These are phyloP conservation scores for Acronicta psi DNA, from an alignment of 2,888 invertebrate genomes.

Conservation along the genomic window DNA sequence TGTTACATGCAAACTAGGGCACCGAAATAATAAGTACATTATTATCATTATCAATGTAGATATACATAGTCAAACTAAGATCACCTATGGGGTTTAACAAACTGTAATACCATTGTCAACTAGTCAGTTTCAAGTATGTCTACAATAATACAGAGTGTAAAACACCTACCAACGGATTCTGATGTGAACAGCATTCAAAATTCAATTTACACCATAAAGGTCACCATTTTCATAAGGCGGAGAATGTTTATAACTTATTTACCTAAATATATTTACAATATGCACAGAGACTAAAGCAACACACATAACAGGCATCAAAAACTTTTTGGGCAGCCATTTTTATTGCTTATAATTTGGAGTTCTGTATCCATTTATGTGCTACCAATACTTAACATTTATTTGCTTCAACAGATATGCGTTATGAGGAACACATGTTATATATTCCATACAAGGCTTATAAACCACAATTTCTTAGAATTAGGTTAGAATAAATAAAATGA, in stretches of 20 bases:
- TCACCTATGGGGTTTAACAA: slow-evolving; percentile 55
- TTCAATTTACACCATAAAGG: slow-evolving; percentile 61
- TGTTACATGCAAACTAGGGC: slow-evolving; percentile 83
- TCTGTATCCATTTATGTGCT: slow-evolving; percentile 62
- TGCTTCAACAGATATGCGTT: slow-evolving; percentile 78
- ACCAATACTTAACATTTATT: slow-evolving; percentile 66
- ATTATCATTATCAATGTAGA: slow-evolving; percentile 60
- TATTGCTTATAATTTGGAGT: slow-evolving; percentile 74
- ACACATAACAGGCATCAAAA: slow-evolving; percentile 71
- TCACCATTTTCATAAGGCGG: slow-evolving; percentile 85
- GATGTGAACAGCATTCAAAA: slow-evolving; percentile 56
- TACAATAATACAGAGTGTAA: slow-evolving; percentile 49
- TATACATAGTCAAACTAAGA: slow-evolving; percentile 56
- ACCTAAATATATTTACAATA: slow-evolving; percentile 84
- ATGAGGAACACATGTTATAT: slow-evolving; percentile 66
- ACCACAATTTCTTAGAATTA: slow-evolving; percentile 62
- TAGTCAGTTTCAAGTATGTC: slow-evolving; percentile 1
- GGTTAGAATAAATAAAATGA: slow-evolving; percentile 78
- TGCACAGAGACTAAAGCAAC: slow-evolving; percentile 82
- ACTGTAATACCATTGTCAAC: slow-evolving; percentile 30
- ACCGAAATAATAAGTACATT: slow-evolving; percentile 84
- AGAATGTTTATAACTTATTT: slow-evolving; percentile 74
- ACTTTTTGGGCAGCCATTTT: slow-evolving; percentile 67
- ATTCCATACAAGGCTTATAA: slow-evolving; percentile 66
- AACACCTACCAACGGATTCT: slow-evolving; percentile 49